Evolutionary conservation across 2,888 invertebrate species (phyloP).

Genomic region (Xylota sylvarum): DNA sequence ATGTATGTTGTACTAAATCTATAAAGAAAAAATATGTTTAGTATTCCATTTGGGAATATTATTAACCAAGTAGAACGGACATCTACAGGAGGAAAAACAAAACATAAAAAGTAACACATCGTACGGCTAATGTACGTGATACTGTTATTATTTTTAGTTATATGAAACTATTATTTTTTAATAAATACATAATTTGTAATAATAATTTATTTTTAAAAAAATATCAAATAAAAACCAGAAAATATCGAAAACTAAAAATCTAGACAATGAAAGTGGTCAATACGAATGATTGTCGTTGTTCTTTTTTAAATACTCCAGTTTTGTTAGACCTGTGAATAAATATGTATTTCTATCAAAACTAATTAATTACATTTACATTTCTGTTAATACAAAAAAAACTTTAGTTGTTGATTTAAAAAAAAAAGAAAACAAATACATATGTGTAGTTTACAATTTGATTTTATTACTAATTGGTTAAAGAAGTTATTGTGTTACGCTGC

Average conservation of each 20-base stretch:
- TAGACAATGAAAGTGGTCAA: constrained; percentile 46
- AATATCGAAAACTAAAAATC: neutral
- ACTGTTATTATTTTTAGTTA: constrained; percentile 53
- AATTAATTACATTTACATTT: constrained; percentile 4
- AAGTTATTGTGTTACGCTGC: constrained; percentile 39
- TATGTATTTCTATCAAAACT: neutral
- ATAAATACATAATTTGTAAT: constrained; percentile 60
- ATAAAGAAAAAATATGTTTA: constrained; percentile 9
- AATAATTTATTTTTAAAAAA: constrained; percentile 66
- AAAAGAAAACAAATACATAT: neutral
- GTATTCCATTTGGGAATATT: constrained; percentile 48
- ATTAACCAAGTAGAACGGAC: constrained; percentile 31
- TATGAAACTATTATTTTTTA: constrained; percentile 46
- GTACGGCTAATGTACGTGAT: constrained; percentile 42
- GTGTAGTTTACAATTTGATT: constrained; percentile 19
- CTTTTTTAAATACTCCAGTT: constrained; percentile 21
- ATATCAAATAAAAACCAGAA: constrained; percentile 14
- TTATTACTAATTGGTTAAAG: constrained; percentile 30
- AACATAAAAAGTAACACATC: constrained; percentile 2
- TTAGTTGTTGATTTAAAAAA: constrained; percentile 33
- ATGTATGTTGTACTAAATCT: constrained; percentile 39
- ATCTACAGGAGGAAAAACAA: constrained; percentile 15
- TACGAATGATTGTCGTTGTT: constrained; percentile 16
- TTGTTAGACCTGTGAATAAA: constrained; percentile 5
- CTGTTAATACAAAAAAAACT: neutral